Evolutionary conservation across 2,113 vertebrate species (phyloP), one percentile per base, ranked within the genome.

Genomic region (Tor tambroides): DNA sequence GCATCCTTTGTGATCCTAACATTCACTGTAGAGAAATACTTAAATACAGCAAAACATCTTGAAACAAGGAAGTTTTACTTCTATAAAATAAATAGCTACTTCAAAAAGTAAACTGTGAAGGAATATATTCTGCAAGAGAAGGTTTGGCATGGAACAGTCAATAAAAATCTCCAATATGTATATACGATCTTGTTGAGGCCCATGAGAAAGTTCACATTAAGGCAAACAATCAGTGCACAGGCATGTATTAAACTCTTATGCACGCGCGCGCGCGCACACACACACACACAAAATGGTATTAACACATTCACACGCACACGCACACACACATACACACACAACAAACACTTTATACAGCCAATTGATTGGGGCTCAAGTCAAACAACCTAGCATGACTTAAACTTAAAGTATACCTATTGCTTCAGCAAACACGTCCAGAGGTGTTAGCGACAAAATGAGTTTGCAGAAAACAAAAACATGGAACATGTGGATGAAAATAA

Each of bases 151-250:
- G 49, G 28, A 38, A 21, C 67, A 74, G 14, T 56, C 10, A 38
- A 30, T 54, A 56, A 69, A 83, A 49, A 43, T 46, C 9, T 46
- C n/a, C n/a, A 30, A 1, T 74, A 84, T 83, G 41, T 83, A 76
- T 83, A 87, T 54, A 63, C 14, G 1, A 85, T 82, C 65, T 86
- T 92, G 59, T 77, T 63, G 85, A 90, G 92, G 91, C 91, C 88
- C 81, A 74, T 84, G 77, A 90, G 69, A 85, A 76, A 8, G 28
- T 41, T 46, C 46, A 80, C 72, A 88, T 87, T 86, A 91, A 86
- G 80, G 87, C 82, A 93, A 94, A 93, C 75, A 79, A 90, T 83
- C 86, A 92, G 67, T 84, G 88, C 26, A 85, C 15, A 89, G 80
- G 79, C 79, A 43, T 10, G 75, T 78, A 88, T 59, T 71, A 56